Evolutionary conservation across 2,797 vertebrate species (phyloP), one percentile per base, ranked within the genome.

Genomic region (Gallirallus australis): DNA sequence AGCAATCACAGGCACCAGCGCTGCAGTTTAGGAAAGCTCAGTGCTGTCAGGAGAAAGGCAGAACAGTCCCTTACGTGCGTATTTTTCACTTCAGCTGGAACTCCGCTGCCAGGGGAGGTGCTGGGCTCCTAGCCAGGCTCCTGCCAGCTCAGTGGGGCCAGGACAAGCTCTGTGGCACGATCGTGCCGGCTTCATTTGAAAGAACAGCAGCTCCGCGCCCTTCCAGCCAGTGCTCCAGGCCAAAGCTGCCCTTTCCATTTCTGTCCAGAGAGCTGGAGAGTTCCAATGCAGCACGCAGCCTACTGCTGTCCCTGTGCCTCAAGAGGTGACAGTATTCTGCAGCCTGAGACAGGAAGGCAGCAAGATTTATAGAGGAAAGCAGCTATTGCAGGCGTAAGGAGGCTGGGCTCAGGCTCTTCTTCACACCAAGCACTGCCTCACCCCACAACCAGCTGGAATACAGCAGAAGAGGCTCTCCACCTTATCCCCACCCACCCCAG

Each of bases 51-150:
- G 17, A 45, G 6, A 24, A 16, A 17, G 18, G 30, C 39, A 54
- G 78, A 45, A 18, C 25, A 9, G 47, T 2, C 53, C 18, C 23
- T 24, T 8, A 5, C 1, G 5, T 0, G 10, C 2, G 0, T 1
- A 2, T 24, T 50, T 47, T 12, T 23, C 33, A 4, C 31, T 28
- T 14, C 1, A 54, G 31, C 59, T n/a, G 27, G 59, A 52, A 37
- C 39, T 17, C 21, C 0, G 1, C 7, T 15, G 3, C 1, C 70
- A 15, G 23, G 12, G 60, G n/a, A 31, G 33, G 28, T 59, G 77
- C 77, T 18, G 56, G 42, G 56, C 33, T 73, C 73, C 45, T 2
- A 1, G 37, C 39, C 72, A n/a, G 65, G 19, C 53, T 42, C 48
- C 69, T 2, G 2, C 11, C 47, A 28, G 48, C 48, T 57, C 64